A percentile compares a stretch with the other conserved stretches of the same genome.
Conservation (phyloP, 2,888 invertebrate genomes). For the Coelinius sp. region DNA sequence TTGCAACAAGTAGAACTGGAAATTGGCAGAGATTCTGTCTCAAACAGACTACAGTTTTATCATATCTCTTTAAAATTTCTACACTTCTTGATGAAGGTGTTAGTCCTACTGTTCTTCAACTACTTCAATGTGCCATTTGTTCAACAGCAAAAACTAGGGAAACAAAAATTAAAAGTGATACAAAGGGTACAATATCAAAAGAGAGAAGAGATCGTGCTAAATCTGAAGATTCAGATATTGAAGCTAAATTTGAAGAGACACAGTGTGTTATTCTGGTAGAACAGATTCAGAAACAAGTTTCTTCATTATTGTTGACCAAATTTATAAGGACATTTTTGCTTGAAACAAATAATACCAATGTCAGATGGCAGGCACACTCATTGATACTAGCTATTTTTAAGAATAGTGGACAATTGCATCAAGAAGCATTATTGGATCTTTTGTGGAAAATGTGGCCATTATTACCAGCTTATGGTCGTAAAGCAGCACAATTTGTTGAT, state of each 20-base stretch:
- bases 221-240: conserved; percentile 78
- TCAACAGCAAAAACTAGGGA: conserved; percentile 68
- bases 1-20: conserved; percentile 89
- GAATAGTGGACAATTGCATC: conserved; percentile 84
- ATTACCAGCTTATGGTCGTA: conserved; percentile 90
- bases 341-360: conserved; percentile 92
- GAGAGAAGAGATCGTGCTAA: conserved; percentile 77
- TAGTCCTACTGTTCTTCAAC: conserved; percentile 90
- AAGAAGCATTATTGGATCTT: conserved; percentile 84
- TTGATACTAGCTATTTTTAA: conserved; percentile 87
- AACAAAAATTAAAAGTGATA: conserved; percentile 58
- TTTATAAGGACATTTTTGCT: conserved; percentile 93
- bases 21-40: conserved; percentile 96
- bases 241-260: conserved; percentile 78
- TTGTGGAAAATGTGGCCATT: conserved; percentile 95
- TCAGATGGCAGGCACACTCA: conserved; percentile 96
- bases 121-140: conserved; percentile 91
- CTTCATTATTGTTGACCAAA: conserved; percentile 71
- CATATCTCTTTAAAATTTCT: conserved; percentile 88
- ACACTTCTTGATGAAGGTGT: conserved; percentile 89
- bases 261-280: conserved; percentile 80
- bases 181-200: conserved; percentile 56
- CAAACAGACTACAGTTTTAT: conserved; percentile 82
- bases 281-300: conserved; percentile 78
- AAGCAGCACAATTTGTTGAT: conserved; percentile 97